A percentile compares a stretch with the other conserved stretches of the same genome.
These are phyloP conservation scores for Loris lydekkerianus DNA, from an alignment of 2,797 vertebrate species.

Conservation along the genomic window DNA sequence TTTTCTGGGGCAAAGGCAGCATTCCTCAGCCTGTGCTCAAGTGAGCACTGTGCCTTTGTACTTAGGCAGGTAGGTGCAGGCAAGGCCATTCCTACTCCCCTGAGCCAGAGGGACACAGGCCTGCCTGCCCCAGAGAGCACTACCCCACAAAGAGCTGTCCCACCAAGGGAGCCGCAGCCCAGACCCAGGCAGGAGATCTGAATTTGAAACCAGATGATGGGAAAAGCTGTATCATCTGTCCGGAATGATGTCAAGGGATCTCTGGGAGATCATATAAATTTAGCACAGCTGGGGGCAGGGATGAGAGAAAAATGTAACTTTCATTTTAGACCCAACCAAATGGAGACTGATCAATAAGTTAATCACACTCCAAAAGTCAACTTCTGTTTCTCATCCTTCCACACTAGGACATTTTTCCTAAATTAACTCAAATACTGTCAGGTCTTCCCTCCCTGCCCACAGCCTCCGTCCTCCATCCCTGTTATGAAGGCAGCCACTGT, in stretches of 20 bases:
- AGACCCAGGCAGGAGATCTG: background rate
- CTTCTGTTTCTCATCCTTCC: background rate
- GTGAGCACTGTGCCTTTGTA: background rate
- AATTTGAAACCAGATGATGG: fast-evolving
- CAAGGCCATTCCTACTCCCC: background rate
- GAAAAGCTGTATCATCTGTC: background rate
- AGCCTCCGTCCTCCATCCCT: no score
- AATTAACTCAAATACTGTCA: background rate
- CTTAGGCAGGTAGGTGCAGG: background rate
- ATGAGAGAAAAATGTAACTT: background rate
- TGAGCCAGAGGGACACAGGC: background rate
- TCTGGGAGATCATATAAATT: background rate
- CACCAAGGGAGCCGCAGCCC: background rate
- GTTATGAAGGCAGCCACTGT: background rate
- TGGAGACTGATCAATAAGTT: background rate
- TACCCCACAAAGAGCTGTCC: no score
- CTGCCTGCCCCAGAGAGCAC: background rate
- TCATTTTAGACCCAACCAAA: background rate
- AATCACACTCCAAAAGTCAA: background rate
- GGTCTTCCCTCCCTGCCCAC: background rate
- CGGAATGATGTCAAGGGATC: fast-evolving
- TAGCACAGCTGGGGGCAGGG: background rate
- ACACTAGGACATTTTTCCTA: background rate
- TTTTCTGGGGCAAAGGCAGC: background rate
- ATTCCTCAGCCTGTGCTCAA: background rate